A percentile compares a stretch with the other conserved stretches of the same genome.
Conservation (phyloP, 1,140 invertebrate genomes). For the Drosophila melanica region DNA sequence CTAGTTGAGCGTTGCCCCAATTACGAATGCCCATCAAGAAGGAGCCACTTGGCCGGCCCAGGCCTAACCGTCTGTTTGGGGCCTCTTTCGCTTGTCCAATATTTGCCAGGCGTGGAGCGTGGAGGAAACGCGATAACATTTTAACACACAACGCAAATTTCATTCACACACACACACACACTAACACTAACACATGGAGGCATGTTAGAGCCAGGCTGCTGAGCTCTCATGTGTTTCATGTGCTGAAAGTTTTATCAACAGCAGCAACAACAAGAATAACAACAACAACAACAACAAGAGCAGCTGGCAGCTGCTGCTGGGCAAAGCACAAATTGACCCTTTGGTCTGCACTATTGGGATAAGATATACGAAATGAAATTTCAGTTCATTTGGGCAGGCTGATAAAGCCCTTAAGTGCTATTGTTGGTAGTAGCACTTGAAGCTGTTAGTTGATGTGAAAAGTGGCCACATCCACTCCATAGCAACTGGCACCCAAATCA, state of each 20-base stretch:
- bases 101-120: conserved; percentile 56
- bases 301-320: conserved; percentile 49
- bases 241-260: conserved; percentile 32
- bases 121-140: conserved; percentile 73
- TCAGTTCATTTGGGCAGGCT: conserved; percentile 56
- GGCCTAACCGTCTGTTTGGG: conserved; percentile 7
- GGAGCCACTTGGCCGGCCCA: conserved; percentile 33
- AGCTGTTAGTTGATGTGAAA: conserved; percentile 14
- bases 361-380: conserved; percentile 76
- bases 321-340: conserved; percentile 69
- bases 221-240: conserved; percentile 31
- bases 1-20: conserved; percentile 64
- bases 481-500: conserved; percentile 6
- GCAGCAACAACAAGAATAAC: conserved; percentile 2
- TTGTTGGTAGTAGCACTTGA: conserved; percentile 37
- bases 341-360: conserved; percentile 57
- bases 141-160: conserved; percentile 74
- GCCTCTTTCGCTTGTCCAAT: conserved; percentile 52
- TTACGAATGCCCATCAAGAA: conserved; percentile 46
- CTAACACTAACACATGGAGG: neutral
- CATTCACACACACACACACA: conserved; percentile 33
- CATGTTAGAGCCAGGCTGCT: conserved; percentile 22
- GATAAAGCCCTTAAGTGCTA: conserved; percentile 51
- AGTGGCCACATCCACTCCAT: conserved; percentile 17
- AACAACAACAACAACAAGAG: conserved; percentile 18